Evolutionary conservation across 2,888 invertebrate species (phyloP).

Genomic region (Hydrotaea cyrtoneurina): DNA sequence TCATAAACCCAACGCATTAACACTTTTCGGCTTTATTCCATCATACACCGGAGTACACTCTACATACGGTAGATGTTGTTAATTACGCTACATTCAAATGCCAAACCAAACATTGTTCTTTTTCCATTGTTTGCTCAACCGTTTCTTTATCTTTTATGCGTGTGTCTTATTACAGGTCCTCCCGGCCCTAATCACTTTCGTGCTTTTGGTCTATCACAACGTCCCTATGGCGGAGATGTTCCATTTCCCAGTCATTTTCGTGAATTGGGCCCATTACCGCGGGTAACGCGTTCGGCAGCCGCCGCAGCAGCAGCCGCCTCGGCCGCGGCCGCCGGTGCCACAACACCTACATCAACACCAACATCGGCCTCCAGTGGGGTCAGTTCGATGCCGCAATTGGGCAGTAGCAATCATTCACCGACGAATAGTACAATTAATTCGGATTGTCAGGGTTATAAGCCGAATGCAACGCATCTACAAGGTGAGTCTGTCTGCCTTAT

Average conservation of each 20-base stretch:
- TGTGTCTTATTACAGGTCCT: slow-evolving; percentile 81
- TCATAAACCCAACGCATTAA: neutral
- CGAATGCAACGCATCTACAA: slow-evolving; percentile 82
- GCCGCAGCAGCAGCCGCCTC: slow-evolving; percentile 67
- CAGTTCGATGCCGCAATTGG: slow-evolving; percentile 72
- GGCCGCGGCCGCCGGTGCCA: slow-evolving; percentile 72
- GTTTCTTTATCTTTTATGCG: neutral
- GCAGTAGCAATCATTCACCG: slow-evolving; percentile 78
- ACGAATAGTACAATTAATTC: slow-evolving; percentile 80
- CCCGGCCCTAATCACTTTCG: slow-evolving; percentile 86
- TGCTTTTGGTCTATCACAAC: slow-evolving; percentile 87
- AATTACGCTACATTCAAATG: slow-evolving; percentile 3
- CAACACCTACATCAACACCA: slow-evolving; percentile 76
- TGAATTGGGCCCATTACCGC: slow-evolving; percentile 82
- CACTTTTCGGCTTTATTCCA: neutral
- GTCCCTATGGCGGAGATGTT: slow-evolving; percentile 84
- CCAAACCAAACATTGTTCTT: neutral
- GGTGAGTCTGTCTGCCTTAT: slow-evolving; percentile 73
- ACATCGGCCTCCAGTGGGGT: slow-evolving; percentile 69
- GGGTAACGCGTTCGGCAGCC: slow-evolving; percentile 80
- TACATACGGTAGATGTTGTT: neutral
- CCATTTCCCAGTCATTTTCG: slow-evolving; percentile 85
- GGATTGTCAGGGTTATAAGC: slow-evolving; percentile 85
- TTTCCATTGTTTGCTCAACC: neutral
- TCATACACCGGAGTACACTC: neutral